Evolutionary conservation across 2,797 vertebrate genomes (phyloP).

Genomic region (Siniperca scherzeri): DNA sequence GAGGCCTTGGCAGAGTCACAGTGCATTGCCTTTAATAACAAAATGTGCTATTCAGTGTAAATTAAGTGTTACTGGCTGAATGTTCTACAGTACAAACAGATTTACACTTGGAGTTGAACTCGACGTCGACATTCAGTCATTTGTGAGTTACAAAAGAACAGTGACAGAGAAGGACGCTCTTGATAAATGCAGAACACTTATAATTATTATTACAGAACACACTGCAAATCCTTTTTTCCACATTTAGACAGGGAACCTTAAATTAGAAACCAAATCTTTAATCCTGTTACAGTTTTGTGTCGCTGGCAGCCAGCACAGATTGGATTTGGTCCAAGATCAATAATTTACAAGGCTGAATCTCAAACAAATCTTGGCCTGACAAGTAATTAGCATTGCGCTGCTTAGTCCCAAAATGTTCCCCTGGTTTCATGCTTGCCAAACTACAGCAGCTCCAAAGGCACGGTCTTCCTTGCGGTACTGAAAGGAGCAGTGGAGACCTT

Average conservation of each 20-base stretch:
- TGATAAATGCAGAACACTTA: slow-evolving; percentile 47
- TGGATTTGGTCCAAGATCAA: slow-evolving; percentile 66
- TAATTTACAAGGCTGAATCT: slow-evolving; percentile 60
- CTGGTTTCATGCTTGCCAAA: slow-evolving; percentile 49
- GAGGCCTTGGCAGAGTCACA: background rate
- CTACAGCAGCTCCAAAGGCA: slow-evolving; percentile 41
- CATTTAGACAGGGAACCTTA: slow-evolving; percentile 50
- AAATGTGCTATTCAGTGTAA: slow-evolving; percentile 4
- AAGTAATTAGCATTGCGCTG: slow-evolving; percentile 33
- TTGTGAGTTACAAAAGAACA: slow-evolving; percentile 17
- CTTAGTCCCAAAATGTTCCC: slow-evolving; percentile 24
- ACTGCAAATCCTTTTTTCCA: slow-evolving; percentile 53
- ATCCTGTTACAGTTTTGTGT: slow-evolving; percentile 55
- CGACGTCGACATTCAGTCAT: background rate
- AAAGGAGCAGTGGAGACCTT: slow-evolving; percentile 27
- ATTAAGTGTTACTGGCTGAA: background rate
- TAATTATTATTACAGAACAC: slow-evolving; percentile 50
- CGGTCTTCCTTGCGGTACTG: background rate
- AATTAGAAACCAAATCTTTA: slow-evolving; percentile 67
- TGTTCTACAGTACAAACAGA: background rate
- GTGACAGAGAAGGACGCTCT: slow-evolving; percentile 18
- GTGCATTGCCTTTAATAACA: background rate
- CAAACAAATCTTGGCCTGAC: slow-evolving; percentile 56
- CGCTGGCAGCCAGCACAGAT: slow-evolving; percentile 40
- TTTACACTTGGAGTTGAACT: slow-evolving; percentile 6